Conservation (phyloP, 2,797 vertebrate species). For the Melanotaenia trifasciata region DNA sequence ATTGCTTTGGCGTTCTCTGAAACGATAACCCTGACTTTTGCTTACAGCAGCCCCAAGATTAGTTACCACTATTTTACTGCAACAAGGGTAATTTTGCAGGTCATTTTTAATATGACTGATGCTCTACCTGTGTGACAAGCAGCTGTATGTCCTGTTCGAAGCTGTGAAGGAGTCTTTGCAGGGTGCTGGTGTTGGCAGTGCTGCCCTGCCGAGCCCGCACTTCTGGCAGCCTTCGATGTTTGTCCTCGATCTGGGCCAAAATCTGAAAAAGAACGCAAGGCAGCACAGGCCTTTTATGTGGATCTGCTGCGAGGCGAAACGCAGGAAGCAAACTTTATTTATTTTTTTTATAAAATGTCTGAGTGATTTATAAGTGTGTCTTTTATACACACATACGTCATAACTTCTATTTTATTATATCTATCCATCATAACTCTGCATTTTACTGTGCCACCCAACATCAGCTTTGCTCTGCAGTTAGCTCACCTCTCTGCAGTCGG, state of each 20-base stretch:
- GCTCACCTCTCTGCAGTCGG: slow-evolving; percentile 88
- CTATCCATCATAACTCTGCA: no score
- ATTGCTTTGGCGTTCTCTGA: no score
- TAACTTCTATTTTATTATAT: no score
- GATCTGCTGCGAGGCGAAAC: neutral
- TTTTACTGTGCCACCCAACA: accelerated
- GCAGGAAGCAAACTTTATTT: no score
- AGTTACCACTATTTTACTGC: no score
- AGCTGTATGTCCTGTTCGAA: slow-evolving; percentile 95
- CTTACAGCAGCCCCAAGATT: no score
- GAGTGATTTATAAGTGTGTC: no score
- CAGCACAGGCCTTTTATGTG: neutral
- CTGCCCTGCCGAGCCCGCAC: slow-evolving; percentile 84
- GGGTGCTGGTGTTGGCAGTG: slow-evolving; percentile 85
- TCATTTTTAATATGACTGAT: neutral
- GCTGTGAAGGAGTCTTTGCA: slow-evolving; percentile 89
- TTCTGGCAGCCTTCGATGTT: slow-evolving; percentile 88
- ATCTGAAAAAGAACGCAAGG: slow-evolving; percentile 69
- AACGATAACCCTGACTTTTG: no score
- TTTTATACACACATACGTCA: no score
- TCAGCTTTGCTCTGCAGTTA: neutral
- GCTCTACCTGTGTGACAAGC: slow-evolving; percentile 88
- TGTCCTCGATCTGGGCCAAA: slow-evolving; percentile 91
- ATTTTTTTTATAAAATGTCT: no score
- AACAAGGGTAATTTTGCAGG: neutral